Evolutionary conservation across 2,888 invertebrate genomes (phyloP).

Genomic region (Cheilosia urbana): DNA sequence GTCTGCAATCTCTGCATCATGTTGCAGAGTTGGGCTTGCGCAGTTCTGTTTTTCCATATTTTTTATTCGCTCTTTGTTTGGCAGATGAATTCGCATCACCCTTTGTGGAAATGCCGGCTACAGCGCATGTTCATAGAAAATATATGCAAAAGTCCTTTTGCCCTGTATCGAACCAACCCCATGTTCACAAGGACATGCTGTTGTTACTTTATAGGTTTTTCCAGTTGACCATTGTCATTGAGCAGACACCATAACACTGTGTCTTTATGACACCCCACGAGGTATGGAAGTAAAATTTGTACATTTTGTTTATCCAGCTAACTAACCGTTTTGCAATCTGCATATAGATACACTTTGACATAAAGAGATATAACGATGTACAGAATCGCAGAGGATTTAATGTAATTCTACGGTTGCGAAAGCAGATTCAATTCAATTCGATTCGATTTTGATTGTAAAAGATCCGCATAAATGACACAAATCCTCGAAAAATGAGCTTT

Average conservation of each 20-base stretch:
- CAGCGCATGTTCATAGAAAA: constrained; percentile 62
- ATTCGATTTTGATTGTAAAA: constrained; percentile 60
- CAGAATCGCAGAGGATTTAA: not conserved
- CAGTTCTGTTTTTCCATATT: not conserved
- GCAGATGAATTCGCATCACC: constrained; percentile 14
- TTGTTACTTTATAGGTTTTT: constrained; percentile 65
- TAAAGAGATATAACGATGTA: constrained; percentile 2
- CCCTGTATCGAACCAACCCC: not conserved
- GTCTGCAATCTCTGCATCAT: constrained; percentile 56
- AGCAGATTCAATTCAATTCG: constrained; percentile 51
- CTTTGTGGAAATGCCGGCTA: not conserved
- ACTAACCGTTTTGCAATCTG: constrained; percentile 68
- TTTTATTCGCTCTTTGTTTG: not conserved
- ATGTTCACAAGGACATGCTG: constrained; percentile 49
- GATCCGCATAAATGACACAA: constrained; percentile 29
- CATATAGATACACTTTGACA: constrained; percentile 58
- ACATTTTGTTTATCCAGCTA: constrained; percentile 65
- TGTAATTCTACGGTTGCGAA: constrained; percentile 26
- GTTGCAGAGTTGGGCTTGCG: constrained; percentile 68
- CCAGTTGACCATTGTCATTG: constrained; percentile 62
- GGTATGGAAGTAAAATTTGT: constrained; percentile 55
- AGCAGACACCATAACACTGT: constrained; percentile 50
- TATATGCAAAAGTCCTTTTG: constrained; percentile 2
- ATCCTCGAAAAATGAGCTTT: constrained; percentile 48
- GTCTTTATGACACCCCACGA: constrained; percentile 59